Percentiles rank a stretch among this genome's conserved stretches.
Evolutionary conservation across 2,113 vertebrate species (phyloP).

Genomic region (Camelus bactrianus): DNA sequence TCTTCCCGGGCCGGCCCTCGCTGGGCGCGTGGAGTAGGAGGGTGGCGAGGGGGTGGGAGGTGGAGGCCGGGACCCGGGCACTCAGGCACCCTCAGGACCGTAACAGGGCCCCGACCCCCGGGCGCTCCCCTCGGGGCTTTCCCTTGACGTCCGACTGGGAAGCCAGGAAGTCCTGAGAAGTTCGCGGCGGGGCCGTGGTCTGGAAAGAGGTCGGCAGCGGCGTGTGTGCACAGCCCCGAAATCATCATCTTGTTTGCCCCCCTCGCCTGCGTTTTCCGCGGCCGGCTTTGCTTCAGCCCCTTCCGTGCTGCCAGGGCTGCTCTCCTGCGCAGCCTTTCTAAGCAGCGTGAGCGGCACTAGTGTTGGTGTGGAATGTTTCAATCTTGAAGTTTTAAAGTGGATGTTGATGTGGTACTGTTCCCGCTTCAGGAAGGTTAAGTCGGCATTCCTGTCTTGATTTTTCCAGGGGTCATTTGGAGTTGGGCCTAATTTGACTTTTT

Average conservation of each 20-base stretch:
- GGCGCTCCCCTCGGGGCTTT: background rate
- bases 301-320: background rate
- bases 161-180: background rate
- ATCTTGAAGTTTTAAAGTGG: slow-evolving; percentile 17
- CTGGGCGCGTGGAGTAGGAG: no score
- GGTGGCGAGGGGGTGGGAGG: background rate
- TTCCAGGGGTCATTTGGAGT: background rate
- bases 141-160: background rate
- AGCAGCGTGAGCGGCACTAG: slow-evolving; percentile 6
- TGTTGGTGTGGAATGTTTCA: background rate
- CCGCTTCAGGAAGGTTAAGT: background rate
- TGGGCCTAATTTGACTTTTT: background rate
- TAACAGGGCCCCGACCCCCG: background rate
- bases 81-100: no score
- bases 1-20: no score
- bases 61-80: background rate
- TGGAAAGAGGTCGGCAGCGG: background rate
- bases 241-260: background rate
- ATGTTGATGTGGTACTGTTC: background rate
- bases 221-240: background rate
- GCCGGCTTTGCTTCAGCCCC: background rate
- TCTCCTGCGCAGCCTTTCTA: background rate
- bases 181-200: background rate
- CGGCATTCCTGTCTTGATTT: background rate
- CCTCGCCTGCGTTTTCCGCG: background rate